Base-by-base conservation (phyloP, 2,888 invertebrate genomes). In the Cephus rjabovi region DNA sequence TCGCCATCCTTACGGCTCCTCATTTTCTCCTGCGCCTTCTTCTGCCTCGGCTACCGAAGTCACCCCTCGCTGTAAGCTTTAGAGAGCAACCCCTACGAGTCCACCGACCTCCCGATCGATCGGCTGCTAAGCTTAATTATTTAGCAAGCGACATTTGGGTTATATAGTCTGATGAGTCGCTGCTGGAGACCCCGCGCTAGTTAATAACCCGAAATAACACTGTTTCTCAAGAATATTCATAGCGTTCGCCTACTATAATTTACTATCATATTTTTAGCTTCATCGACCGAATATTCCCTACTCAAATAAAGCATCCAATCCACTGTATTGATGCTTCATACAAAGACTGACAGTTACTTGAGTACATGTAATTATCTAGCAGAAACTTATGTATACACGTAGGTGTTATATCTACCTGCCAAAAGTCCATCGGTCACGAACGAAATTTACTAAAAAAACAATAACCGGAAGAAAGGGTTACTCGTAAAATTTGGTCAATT, bases 41-140 rank as follows among this genome's bases (percentile, higher is more conserved):
- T 56, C 56, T 56, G 56, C 23, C 56, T 56, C 1, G 9, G 23
- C 23, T 56, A 56, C 56, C 56, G 23, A 9, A 56, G 56, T 23
- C 56, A 56, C 56, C 56, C 56, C 23, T 23, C 31, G 3, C 71
- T 71, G 31, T 23, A 33, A 71, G 31, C 71, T 71, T 71, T 23
- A 56, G 56, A 56, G 23, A 23, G 56, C 56, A 56, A 23, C 56
- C 56, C 56, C 56, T 56, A 56, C 56, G 56, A 56, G 23, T 56
- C 56, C 23, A 2, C 56, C 56, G 23, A 56, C 56, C 56, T 76
- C 75, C 73, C 77, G 75, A 74, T 74, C 75, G 80, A 78, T 75
- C 68, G 80, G 34, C 70, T 37, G 74, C 73, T 75, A 73, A 73
- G 82, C 81, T 88, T 86, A 89, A 89, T 89, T 88, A 89, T 89